Percentiles rank a stretch among this genome's conserved stretches.
Conservation (phyloP, 2,797 vertebrate genomes). For the Coreius guichenoti region DNA sequence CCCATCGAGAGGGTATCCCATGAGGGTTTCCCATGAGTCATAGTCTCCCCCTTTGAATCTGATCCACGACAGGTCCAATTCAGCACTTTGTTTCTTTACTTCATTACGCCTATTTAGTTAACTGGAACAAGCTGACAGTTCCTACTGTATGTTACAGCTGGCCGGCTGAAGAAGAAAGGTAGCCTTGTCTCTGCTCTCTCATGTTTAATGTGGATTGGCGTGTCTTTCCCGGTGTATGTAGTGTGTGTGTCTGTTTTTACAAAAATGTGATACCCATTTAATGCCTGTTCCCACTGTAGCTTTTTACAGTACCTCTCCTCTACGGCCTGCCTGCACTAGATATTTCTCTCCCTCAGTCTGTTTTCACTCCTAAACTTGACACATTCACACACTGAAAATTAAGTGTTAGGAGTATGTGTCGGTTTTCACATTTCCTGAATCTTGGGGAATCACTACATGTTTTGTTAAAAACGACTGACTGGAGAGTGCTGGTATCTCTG, state of each 20-base stretch:
- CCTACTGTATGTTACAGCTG: conserved; percentile 82
- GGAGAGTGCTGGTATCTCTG: conserved; percentile 36
- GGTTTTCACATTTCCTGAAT: conserved; percentile 9
- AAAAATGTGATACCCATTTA: background rate
- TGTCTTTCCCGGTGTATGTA: conserved; percentile 34
- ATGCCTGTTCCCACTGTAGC: conserved; percentile 27
- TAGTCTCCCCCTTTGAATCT: conserved; percentile 20
- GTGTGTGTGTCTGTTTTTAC: conserved; percentile 31
- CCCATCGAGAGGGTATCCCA: conserved; percentile 3
- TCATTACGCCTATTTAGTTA: conserved; percentile 34
- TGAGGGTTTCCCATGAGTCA: conserved; percentile 1
- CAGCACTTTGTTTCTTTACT: conserved; percentile 25
- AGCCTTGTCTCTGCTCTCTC: conserved; percentile 69
- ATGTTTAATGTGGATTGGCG: background rate
- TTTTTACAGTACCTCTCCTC: background rate
- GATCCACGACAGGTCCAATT: background rate
- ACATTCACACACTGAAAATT: conserved; percentile 11
- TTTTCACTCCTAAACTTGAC: conserved; percentile 40
- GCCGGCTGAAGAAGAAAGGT: conserved; percentile 81
- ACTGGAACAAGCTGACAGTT: conserved; percentile 66
- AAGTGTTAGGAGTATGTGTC: conserved; percentile 15
- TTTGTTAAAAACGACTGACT: conserved; percentile 36
- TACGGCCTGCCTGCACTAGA: conserved; percentile 19
- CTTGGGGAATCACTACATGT: conserved; percentile 22
- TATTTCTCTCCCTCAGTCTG: conserved; percentile 43